A percentile compares a stretch with the other conserved stretches of the same genome.
These are phyloP conservation scores for Amblyteles armatorius DNA, from an alignment of 2,888 invertebrate genomes.

Conservation along the genomic window DNA sequence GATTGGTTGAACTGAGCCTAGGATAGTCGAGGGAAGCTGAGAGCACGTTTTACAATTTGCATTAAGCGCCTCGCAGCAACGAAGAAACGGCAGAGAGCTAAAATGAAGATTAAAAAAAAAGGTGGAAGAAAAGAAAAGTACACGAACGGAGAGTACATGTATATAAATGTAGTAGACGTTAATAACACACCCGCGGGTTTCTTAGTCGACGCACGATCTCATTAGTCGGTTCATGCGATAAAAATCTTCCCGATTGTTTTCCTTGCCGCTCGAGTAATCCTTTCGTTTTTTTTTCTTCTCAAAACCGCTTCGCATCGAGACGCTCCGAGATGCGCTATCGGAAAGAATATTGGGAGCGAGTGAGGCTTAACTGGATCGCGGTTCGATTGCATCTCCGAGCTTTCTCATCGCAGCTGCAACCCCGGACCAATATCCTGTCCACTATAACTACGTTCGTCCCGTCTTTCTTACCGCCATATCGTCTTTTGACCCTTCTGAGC, in stretches of 20 bases:
- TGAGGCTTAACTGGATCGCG: not conserved
- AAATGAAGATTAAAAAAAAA: slow-evolving; percentile 38
- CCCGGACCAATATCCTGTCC: not conserved
- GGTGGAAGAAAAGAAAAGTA: slow-evolving; percentile 18
- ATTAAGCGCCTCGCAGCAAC: slow-evolving; percentile 63
- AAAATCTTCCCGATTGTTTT: not conserved
- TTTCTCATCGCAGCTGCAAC: no score
- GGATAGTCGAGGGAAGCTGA: slow-evolving; percentile 77
- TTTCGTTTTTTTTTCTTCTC: not conserved
- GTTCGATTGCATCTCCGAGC: no score
- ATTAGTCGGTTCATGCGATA: slow-evolving; percentile 58
- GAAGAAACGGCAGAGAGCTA: slow-evolving; percentile 46
- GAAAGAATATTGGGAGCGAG: not conserved
- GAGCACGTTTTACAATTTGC: slow-evolving; percentile 70
- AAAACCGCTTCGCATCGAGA: not conserved
- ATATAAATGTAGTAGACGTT: slow-evolving; percentile 44
- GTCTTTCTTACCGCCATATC: no score
- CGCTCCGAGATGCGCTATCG: not conserved
- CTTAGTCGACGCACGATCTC: slow-evolving; percentile 61
- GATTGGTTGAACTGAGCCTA: slow-evolving; percentile 67
- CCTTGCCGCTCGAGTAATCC: not conserved
- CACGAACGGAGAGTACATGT: slow-evolving; percentile 18
- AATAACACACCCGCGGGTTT: slow-evolving; percentile 22
- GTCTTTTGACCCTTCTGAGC: no score
- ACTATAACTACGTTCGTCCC: not conserved